A percentile compares a stretch with the other conserved stretches of the same genome.
These are phyloP conservation scores for Corythornis leucogaster DNA, from an alignment of 2,797 vertebrate species.

Conservation along the genomic window DNA sequence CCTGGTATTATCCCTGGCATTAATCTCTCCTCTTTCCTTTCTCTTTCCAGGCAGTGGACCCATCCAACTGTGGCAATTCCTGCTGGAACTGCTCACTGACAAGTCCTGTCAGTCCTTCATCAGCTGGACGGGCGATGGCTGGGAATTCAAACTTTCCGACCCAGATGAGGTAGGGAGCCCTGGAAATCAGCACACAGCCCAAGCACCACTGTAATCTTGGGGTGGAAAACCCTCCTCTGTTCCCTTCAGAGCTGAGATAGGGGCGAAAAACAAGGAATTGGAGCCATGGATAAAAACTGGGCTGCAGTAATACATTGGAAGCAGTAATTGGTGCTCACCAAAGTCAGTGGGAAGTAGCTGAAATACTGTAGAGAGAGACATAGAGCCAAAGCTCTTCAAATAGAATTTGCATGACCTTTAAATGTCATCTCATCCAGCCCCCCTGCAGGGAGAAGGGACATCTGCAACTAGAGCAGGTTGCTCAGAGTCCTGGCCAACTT, in stretches of 20 bases:
- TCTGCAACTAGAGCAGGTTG: not conserved
- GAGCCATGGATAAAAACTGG: not conserved
- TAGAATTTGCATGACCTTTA: not conserved
- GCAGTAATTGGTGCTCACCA: not conserved
- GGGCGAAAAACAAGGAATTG: not conserved
- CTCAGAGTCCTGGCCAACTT: not conserved
- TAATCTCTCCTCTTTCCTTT: not conserved
- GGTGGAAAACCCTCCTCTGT: not conserved
- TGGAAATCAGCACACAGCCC: not conserved
- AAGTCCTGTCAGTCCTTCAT: slow-evolving; percentile 99
- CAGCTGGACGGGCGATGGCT: slow-evolving; percentile 99
- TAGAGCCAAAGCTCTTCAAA: not conserved
- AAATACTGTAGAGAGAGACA: rapidly evolving
- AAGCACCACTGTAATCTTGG: not conserved
- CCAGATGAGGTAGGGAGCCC: slow-evolving; percentile 91
- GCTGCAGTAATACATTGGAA: not conserved
- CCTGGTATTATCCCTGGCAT: not conserved
- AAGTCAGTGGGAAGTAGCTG: not conserved
- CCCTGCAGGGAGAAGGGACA: not conserved
- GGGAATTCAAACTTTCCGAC: slow-evolving; percentile 99
- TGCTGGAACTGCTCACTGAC: slow-evolving; percentile 97
- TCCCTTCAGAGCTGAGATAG: not conserved
- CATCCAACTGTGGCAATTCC: slow-evolving; percentile 99
- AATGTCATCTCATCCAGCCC: not conserved
- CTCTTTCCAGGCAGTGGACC: slow-evolving; percentile 91